These are phyloP conservation scores for Byasa hedistus DNA, from an alignment of 2,888 invertebrate genomes.

Conservation along the genomic window DNA sequence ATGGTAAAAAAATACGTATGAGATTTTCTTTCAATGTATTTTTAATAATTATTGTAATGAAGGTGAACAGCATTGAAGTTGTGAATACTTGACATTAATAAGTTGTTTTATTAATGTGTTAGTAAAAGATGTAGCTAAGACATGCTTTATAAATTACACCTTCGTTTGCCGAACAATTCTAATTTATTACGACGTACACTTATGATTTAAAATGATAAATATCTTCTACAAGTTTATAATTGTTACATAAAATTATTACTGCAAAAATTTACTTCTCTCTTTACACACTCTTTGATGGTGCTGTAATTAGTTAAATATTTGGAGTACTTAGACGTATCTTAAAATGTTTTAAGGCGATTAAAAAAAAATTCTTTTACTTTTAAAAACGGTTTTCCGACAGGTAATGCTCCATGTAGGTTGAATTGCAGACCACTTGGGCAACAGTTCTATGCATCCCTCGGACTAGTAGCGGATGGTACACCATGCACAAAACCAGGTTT, in stretches of 20 bases:
- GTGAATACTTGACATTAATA: background rate
- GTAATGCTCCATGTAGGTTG: slow-evolving; percentile 83
- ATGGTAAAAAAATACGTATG: no score
- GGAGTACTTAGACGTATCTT: no score
- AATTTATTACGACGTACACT: background rate
- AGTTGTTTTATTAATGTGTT: background rate
- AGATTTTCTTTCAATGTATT: background rate
- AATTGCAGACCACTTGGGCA: slow-evolving; percentile 90
- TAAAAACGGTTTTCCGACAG: slow-evolving; percentile 39
- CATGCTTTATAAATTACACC: background rate
- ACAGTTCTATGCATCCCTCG: slow-evolving; percentile 91
- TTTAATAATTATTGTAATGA: background rate
- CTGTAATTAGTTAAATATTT: no score
- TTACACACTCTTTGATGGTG: no score
- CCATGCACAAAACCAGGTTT: slow-evolving; percentile 83
- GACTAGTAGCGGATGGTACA: slow-evolving; percentile 90
- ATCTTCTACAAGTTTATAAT: no score
- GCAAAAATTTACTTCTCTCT: no score
- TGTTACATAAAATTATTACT: no score
- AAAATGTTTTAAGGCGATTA: no score
- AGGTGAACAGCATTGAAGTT: background rate
- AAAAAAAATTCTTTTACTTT: background rate
- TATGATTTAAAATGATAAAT: no score
- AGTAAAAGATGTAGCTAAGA: background rate
- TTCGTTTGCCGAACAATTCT: no score